These are phyloP conservation scores for Callimorpha dominula DNA, from an alignment of 2,888 invertebrate genomes.

Conservation along the genomic window DNA sequence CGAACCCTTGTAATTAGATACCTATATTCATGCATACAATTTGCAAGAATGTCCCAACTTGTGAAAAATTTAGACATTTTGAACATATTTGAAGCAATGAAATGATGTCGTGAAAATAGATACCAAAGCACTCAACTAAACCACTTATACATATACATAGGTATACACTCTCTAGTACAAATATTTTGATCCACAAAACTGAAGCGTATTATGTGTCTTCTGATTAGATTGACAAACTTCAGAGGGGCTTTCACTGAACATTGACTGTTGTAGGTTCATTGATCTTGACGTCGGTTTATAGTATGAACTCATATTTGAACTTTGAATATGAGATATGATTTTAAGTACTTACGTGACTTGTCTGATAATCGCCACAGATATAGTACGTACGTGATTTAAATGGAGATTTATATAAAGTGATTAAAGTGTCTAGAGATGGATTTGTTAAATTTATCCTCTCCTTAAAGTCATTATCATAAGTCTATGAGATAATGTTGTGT, in stretches of 20 bases:
- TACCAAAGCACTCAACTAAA: not conserved
- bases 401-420: not conserved
- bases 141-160: not conserved
- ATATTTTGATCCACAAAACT: constrained; percentile 31
- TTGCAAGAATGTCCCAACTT: not conserved
- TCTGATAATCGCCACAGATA: not conserved
- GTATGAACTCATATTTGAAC: constrained; percentile 8
- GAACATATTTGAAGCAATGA: not conserved
- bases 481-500: not conserved
- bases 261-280: constrained; percentile 28
- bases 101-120: not conserved
- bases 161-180: constrained; percentile 25
- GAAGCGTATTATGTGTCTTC: constrained; percentile 38
- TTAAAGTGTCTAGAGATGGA: not conserved
- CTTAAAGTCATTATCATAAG: not conserved
- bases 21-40: too few relatives aligned
- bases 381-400: not conserved
- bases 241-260: constrained; percentile 37
- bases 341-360: not conserved
- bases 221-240: constrained; percentile 48
- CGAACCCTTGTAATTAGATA: too few relatives aligned
- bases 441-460: not conserved
- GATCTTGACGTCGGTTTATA: constrained; percentile 14
- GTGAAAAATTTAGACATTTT: not conserved
- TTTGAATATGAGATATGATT: not conserved